Base-by-base conservation (phyloP, 2,797 vertebrate species). In the Gastrophryne carolinensis region DNA sequence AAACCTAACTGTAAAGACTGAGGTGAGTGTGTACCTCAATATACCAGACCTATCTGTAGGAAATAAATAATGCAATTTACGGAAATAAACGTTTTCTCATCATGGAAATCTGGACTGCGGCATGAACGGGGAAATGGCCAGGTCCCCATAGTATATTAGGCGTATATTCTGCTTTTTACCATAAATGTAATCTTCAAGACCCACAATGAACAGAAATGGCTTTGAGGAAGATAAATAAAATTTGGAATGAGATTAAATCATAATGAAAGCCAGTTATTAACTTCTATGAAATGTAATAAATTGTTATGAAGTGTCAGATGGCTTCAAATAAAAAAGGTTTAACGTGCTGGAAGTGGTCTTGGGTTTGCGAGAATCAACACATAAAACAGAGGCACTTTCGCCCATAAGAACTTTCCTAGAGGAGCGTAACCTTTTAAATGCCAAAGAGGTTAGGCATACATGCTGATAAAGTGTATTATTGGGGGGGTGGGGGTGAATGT, bases 21-120 rank as follows among this genome's bases (percentile, higher is more conserved):
- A n/a, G n/a, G n/a, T n/a, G n/a, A n/a, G n/a, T n/a, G n/a, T n/a
- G n/a, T n/a, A n/a, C n/a, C n/a, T n/a, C n/a, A n/a, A n/a, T n/a
- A n/a, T n/a, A n/a, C n/a, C n/a, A n/a, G n/a, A n/a, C n/a, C n/a
- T n/a, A n/a, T n/a, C n/a, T n/a, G 82, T 19, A 34, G 15, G 19
- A 57, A n/a, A 53, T 13, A 57, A 57, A 19, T 84, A 80, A 47
- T 9, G 79, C 74, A 83, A 84, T 66, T 75, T 57, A 63, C 67
- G 74, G 60, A 63, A 81, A 78, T 78, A 72, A 17, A 75, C 32
- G 61, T 64, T 50, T 23, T 73, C 47, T 54, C 26, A 29, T 47
- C 29, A 19, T 58, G 60, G 60, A 53, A 53, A 39, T 73, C 50
- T 27, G 41, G 50, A 72, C 35, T 57, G 41, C 69, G 60, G 69